Base-by-base conservation (phyloP, 2,113 vertebrate genomes). In the Natator depressus region DNA sequence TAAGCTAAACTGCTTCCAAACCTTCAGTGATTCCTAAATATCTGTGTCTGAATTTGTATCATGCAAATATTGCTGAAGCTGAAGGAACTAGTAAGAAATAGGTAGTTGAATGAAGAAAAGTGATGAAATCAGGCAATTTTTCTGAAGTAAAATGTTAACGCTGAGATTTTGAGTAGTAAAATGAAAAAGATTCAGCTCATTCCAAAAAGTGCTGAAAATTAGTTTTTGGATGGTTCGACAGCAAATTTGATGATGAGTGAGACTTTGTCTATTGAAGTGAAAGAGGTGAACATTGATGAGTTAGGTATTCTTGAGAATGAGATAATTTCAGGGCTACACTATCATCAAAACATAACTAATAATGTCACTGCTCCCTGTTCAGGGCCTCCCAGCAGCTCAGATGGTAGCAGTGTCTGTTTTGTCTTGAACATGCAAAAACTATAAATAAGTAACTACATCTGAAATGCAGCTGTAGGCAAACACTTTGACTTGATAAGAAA, bases 271-370 rank as follows among this genome's bases (percentile, higher is more conserved):
- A 25, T 46, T 46, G 10, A 46, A 46, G 72, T 46, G 11, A 11
- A 81, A 65, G 5, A 89, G 89, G 81, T 84, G 0, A 85, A 3
- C 1, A 59, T 11, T 51, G 11, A 79, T 7, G 49, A 69, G 8
- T 59, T n/a, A 25, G 10, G 31, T 55, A 47, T 35, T 88, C 80
- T 91, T 25, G 85, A 88, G 54, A 69, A 79, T 19, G 0, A 76
- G 42, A 79, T 59, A 82, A 88, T 82, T 88, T 92, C 17, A 80
- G 10, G 78, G 50, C 9, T 51, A 53, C 51, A 29, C 1, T 8
- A 62, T 78, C 85, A 25, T 35, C 6, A 55, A 17, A 88, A 53
- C 0, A 0, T 5, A 88, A 10, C 6, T 25, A 7, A 35, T 5
- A 51, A n/a, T 54, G n/a, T 85, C 38, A 59, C 50, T 94, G 57